Base-by-base conservation (phyloP, 1,140 invertebrate species). In the Drosophila repletoides region DNA sequence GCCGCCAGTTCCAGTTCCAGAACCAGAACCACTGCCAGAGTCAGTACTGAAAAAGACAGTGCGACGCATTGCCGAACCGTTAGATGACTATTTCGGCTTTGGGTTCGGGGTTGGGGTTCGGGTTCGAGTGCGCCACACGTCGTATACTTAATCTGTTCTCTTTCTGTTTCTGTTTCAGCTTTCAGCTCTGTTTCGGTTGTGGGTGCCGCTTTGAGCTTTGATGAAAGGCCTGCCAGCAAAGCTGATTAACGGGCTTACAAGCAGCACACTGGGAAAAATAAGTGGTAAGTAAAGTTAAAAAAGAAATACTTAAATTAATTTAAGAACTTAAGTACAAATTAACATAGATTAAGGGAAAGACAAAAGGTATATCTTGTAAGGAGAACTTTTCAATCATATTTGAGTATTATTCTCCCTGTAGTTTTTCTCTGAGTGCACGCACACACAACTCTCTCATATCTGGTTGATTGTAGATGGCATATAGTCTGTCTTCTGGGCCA, bases 201-300 rank as follows among this genome's bases (percentile, higher is more conserved):
- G 63, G 41, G 73, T 83, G 77, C 72, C 73, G 77, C 77, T 53
- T 36, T 75, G 55, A 28, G 55, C 73, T 84, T 75, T 83, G 79
- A 83, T 83, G 79, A 83, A 84, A 83, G 69, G 79, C 74, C 60
- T 68, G 60, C 70, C 46, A 72, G 79, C 74, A 84, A 84, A 83
- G 59, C 79, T 84, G 80, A 84, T 84, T 84, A 84, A 79, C 80
- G 59, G 49, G 15, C 65, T 53, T 52, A 36, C 71, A 67, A 52
- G 60, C 72, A 75, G n/a, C 59, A 29, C 33, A 65, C 38, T n/a
- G n/a, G n/a, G n/a, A n/a, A n/a, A n/a, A n/a, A n/a, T n/a, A n/a
- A n/a, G n/a, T n/a, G n/a, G n/a, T n/a, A n/a, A n/a, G n/a, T n/a
- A n/a, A n/a, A n/a, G n/a, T n/a, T n/a, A n/a, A n/a, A n/a, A n/a